These are phyloP conservation scores for Sipha flava DNA, from an alignment of 1,140 invertebrate species.

Conservation along the genomic window DNA sequence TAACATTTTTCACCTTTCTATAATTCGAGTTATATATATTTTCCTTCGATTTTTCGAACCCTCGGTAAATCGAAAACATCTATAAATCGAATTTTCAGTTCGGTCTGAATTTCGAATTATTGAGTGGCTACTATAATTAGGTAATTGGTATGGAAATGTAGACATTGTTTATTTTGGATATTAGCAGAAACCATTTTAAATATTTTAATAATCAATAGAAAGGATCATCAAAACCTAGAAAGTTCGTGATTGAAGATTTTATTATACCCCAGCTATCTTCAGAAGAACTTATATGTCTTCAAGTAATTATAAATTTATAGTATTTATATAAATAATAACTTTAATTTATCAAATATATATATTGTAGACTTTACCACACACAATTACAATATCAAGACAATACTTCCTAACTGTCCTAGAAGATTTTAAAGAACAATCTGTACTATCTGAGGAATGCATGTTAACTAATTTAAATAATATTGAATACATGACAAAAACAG, in stretches of 20 bases:
- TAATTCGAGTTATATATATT: too few species aligned
- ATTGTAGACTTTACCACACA: constrained; percentile 12
- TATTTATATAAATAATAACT: neutral
- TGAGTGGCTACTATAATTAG: too few species aligned
- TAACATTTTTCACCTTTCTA: too few species aligned
- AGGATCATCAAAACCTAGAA: constrained; percentile 14
- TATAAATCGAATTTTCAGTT: too few species aligned
- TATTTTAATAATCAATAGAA: constrained; percentile 5
- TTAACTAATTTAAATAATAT: neutral
- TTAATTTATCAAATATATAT: neutral
- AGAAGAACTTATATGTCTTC: constrained; percentile 13
- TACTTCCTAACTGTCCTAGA: constrained; percentile 19
- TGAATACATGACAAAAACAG: neutral
- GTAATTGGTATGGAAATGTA: too few species aligned
- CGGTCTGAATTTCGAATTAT: too few species aligned
- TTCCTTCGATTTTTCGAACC: too few species aligned
- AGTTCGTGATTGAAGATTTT: constrained; percentile 21
- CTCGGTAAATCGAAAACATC: too few species aligned
- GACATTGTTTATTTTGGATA: too few species aligned
- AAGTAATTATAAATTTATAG: neutral
- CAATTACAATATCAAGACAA: constrained; percentile 7
- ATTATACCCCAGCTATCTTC: neutral
- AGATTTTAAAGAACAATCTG: neutral
- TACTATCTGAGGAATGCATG: neutral
- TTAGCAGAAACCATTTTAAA: too few species aligned